Base-by-base conservation (phyloP, 2,113 vertebrate genomes). In the Pseudopodoces humilis region DNA sequence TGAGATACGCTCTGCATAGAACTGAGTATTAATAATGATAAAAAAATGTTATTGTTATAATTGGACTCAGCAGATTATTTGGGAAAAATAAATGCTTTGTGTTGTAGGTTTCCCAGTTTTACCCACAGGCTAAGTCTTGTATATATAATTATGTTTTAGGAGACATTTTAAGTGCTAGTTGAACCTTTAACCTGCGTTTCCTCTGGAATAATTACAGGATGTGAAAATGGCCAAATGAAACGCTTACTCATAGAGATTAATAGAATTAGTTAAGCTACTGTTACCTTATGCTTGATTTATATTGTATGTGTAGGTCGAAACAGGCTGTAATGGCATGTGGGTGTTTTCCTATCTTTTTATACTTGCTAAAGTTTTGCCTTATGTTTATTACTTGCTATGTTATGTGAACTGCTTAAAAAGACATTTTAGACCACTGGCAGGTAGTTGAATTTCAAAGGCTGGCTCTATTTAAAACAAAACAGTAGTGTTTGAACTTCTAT, bases 151-250 rank as follows among this genome's bases (percentile, higher is more conserved):
- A 94, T 95, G 92, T 92, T 96, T 83, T 68, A 92, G 88, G 88
- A 96, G 89, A 94, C 84, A 70, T 96, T 97, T 97, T 96, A 90
- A 97, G 96, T 93, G 84, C 92, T 92, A 97, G 92, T 72, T 98
- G 95, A 97, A 97, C 97, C 95, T 94, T 97, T 97, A 97, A 96
- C 96, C 92, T 92, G 77, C 0, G 79, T 97, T 97, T 98, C 95
- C 93, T 97, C 85, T 94, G 87, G 68, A 93, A 96, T 98, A 97
- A 98, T 98, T 97, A 90, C 87, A 97, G 92, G 85, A 98, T 97
- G 95, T 95, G 96, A 97, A 96, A 97, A 96, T 95, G 85, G 93
- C 92, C 90, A 92, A 95, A 97, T 97, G 95, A 96, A 97, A 97
- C 64, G 78, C 82, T 75, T 88, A 86, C 93, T 93, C 89, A 69